Conservation (phyloP, 2,888 invertebrate species). For the Cheilosia grossa region DNA sequence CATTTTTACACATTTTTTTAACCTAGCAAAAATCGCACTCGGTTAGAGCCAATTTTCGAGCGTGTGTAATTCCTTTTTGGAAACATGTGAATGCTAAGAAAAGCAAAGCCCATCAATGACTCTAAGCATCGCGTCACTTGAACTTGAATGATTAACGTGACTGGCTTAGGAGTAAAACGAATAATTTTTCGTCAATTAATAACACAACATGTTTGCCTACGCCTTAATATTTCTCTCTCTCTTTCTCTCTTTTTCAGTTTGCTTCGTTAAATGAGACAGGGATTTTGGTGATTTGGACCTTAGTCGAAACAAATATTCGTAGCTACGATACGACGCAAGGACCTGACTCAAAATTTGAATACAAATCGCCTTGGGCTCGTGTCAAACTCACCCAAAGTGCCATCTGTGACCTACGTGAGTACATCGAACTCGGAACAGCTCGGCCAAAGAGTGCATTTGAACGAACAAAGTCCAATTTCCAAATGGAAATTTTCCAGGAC, state of each 20-base stretch:
- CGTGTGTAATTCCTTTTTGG: too few species aligned
- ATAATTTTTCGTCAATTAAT: background rate
- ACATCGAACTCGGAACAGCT: slow-evolving; percentile 77
- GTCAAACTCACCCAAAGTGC: slow-evolving; percentile 81
- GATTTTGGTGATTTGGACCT: slow-evolving; percentile 82
- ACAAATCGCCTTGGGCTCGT: slow-evolving; percentile 82
- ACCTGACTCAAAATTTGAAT: slow-evolving; percentile 76
- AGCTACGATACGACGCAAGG: slow-evolving; percentile 29
- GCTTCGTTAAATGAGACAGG: slow-evolving; percentile 83
- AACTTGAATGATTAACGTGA: too few species aligned
- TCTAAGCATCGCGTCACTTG: too few species aligned
- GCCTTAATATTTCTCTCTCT: background rate
- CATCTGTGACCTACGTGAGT: slow-evolving; percentile 79
- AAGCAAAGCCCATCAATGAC: too few species aligned
- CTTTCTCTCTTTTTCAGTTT: slow-evolving; percentile 78
- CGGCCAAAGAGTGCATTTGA: slow-evolving; percentile 80
- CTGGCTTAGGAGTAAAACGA: too few species aligned
- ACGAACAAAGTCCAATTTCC: slow-evolving; percentile 81
- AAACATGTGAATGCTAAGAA: too few species aligned
- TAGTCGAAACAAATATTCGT: slow-evolving; percentile 78
- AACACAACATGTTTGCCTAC: background rate
- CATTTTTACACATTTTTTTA: too few species aligned
- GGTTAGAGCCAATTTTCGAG: too few species aligned
- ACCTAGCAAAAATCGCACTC: too few species aligned
- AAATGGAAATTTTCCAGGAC: slow-evolving; percentile 82